phyloP scores from a whole-genome alignment of 2,797 vertebrate species.

The Chiloscyllium punctatum region DNA sequence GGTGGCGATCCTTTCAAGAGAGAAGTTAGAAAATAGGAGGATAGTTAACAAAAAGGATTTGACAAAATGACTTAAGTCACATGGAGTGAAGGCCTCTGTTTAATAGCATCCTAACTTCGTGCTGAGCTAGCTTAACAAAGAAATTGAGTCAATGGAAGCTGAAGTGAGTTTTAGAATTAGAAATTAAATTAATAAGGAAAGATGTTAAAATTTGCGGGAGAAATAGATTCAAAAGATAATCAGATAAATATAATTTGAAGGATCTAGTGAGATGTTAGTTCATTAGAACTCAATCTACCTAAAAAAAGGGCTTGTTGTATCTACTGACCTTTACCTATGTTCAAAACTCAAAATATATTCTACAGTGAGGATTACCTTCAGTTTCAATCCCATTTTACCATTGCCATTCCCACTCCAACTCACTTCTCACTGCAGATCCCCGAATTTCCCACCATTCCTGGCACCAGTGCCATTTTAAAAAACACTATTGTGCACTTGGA shows the following conservation, averaged over 20 bases:
- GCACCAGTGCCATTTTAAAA: too few species aligned
- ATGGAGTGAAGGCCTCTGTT: neutral
- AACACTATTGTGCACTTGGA: too few species aligned
- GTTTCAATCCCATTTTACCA: too few species aligned
- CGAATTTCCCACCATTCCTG: too few species aligned
- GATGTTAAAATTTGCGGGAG: neutral
- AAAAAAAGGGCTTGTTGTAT: neutral
- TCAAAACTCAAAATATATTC: neutral
- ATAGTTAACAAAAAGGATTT: neutral
- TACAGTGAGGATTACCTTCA: too few species aligned
- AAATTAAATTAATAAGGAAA: neutral
- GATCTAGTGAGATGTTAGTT: neutral
- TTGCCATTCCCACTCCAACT: too few species aligned
- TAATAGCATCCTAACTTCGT: neutral
- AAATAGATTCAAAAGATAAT: neutral
- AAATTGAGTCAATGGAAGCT: neutral
- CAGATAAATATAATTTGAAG: neutral
- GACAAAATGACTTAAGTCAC: neutral
- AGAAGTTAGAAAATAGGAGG: neutral
- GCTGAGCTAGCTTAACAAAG: neutral
- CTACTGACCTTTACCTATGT: neutral
- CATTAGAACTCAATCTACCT: neutral
- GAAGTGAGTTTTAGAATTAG: neutral
- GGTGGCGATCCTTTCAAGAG: neutral
- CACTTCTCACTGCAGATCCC: too few species aligned